Conservation (phyloP, 2,888 invertebrate species). For the Andrena camellia region DNA sequence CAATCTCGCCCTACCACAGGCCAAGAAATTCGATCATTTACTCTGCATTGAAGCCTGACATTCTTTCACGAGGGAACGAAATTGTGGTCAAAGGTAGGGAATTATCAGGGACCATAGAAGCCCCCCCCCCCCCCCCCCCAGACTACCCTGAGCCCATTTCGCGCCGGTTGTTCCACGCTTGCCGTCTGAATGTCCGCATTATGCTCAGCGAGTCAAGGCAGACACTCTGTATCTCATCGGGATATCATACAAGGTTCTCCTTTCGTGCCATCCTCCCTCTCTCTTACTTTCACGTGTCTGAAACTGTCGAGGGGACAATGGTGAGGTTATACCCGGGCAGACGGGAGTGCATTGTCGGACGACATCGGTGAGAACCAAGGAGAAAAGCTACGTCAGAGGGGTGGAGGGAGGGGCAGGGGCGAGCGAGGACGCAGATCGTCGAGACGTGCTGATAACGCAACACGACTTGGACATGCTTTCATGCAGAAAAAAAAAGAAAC, state of each 20-base stretch:
- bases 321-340: constrained; percentile 58
- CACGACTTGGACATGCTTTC: background rate
- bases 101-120: background rate
- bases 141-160: constrained; percentile 28
- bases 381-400: constrained; percentile 50
- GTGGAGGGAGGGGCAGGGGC: background rate
- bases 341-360: constrained; percentile 55
- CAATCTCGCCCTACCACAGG: too few species aligned
- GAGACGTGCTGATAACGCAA: constrained; percentile 34
- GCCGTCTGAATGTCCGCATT: constrained; percentile 53
- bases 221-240: constrained; percentile 55
- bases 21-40: too few species aligned
- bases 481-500: background rate
- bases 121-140: constrained; percentile 28
- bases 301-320: constrained; percentile 61
- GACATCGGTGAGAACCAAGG: constrained; percentile 58
- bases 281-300: constrained; percentile 44
- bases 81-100: background rate
- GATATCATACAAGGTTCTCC: constrained; percentile 45
- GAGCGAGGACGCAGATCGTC: constrained; percentile 22
- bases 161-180: constrained; percentile 33
- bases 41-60: too few species aligned
- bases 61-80: background rate
- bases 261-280: constrained; percentile 32
- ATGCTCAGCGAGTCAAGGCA: constrained; percentile 48